These are phyloP conservation scores for Mobula hypostoma DNA, from an alignment of 2,113 vertebrate species.

Conservation along the genomic window DNA sequence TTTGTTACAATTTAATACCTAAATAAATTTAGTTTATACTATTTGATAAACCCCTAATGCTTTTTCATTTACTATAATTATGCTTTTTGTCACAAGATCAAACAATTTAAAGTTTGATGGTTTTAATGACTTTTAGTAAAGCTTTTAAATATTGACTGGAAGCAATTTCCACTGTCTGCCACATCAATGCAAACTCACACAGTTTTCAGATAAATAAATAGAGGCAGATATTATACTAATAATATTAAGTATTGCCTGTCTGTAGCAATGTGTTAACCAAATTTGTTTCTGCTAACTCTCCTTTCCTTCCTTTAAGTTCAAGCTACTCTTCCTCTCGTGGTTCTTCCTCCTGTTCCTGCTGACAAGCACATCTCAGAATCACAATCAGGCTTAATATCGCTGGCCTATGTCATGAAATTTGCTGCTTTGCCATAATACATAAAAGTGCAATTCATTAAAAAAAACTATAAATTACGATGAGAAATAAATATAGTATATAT, in stretches of 20 bases:
- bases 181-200: not conserved
- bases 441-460: too few relatives aligned
- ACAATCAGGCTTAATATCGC: too few relatives aligned
- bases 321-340: not conserved
- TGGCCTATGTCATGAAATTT: too few relatives aligned
- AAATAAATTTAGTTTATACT: not conserved
- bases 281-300: not conserved
- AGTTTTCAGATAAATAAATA: not conserved
- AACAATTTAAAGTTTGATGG: constrained; percentile 11
- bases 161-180: not conserved
- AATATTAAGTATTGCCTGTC: not conserved
- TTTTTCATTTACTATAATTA: not conserved
- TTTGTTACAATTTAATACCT: not conserved
- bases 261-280: not conserved
- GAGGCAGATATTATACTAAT: not conserved
- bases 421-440: too few relatives aligned
- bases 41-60: not conserved
- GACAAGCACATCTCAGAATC: not conserved
- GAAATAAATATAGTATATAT: too few relatives aligned
- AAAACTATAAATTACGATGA: too few relatives aligned
- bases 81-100: not conserved
- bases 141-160: not conserved
- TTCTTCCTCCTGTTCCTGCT: not conserved
- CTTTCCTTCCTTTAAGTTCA: not conserved
- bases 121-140: not conserved